phyloP scores from a whole-genome alignment of 2,113 vertebrate genomes.

The Vidua chalybeata region DNA sequence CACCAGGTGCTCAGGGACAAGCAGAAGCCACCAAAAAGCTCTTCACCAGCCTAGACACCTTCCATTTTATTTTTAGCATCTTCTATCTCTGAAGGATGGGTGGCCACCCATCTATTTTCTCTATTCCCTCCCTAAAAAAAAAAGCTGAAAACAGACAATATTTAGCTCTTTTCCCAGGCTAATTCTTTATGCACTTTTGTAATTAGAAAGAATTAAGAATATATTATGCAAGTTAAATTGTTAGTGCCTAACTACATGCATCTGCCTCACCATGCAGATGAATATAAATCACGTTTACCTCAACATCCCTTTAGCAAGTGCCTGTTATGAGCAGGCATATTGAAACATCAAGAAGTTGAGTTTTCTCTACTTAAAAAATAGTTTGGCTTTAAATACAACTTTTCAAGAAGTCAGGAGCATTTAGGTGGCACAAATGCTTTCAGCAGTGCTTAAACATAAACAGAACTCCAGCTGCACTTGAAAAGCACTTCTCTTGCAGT shows the following conservation, averaged over 20 bases:
- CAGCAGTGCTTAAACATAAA: neutral
- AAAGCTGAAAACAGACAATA: neutral
- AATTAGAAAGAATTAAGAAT: neutral
- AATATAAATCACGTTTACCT: neutral
- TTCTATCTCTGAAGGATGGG: neutral
- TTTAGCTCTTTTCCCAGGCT: neutral
- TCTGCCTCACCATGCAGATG: neutral
- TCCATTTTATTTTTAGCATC: neutral
- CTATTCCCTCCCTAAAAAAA: neutral
- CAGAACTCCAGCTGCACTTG: neutral
- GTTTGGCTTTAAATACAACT: neutral
- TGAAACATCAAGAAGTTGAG: neutral
- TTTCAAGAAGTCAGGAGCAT: neutral
- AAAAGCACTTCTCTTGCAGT: neutral
- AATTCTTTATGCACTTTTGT: neutral
- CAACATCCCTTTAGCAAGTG: neutral
- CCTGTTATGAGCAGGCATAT: neutral
- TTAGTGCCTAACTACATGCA: neutral
- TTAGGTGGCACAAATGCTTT: neutral
- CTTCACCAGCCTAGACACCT: neutral
- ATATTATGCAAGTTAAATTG: neutral
- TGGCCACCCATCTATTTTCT: neutral
- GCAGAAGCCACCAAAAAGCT: neutral
- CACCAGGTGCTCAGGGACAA: constrained; percentile 9
- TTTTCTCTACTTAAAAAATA: neutral